These are phyloP conservation scores for Drosophila bunnanda DNA, from an alignment of 2,888 invertebrate species.

Conservation along the genomic window DNA sequence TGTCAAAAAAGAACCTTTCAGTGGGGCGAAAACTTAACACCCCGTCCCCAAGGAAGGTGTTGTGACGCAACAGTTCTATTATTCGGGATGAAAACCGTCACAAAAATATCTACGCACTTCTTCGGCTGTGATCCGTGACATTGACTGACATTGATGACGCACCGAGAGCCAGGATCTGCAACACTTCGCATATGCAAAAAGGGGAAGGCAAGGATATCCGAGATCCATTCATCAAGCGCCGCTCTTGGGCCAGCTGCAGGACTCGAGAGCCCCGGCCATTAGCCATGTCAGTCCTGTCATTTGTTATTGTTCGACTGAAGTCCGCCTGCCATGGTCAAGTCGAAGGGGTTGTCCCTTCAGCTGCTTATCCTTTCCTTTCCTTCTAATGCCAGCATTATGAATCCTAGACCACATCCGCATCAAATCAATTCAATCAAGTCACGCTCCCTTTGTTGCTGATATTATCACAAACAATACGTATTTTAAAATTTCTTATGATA, in stretches of 20 bases:
- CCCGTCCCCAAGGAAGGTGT: conserved; percentile 56
- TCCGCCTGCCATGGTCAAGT: conserved; percentile 14
- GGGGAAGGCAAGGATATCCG: conserved; percentile 3
- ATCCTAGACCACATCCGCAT: conserved; percentile 7
- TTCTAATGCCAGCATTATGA: background rate
- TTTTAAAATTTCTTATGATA: background rate
- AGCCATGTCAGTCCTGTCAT: conserved; percentile 36
- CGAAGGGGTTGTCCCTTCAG: conserved; percentile 17
- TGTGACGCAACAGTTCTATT: conserved; percentile 74
- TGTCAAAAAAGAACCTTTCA: conserved; percentile 64
- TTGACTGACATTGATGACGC: conserved; percentile 75
- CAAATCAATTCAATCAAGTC: background rate
- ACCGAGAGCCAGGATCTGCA: conserved; percentile 21
- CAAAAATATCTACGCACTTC: conserved; percentile 61
- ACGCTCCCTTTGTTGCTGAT: background rate
- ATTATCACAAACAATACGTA: background rate
- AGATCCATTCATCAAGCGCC: conserved; percentile 33
- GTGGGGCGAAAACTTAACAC: conserved; percentile 18
- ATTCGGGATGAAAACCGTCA: conserved; percentile 47
- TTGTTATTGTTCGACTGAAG: conserved; percentile 22
- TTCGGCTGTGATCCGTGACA: conserved; percentile 55
- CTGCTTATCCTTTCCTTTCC: background rate
- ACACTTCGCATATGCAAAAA: conserved; percentile 25
- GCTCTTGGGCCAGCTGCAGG: conserved; percentile 36
- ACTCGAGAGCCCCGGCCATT: conserved; percentile 22